Evolutionary conservation across 2,888 invertebrate genomes (phyloP).

Genomic region (Eledona agricola): DNA sequence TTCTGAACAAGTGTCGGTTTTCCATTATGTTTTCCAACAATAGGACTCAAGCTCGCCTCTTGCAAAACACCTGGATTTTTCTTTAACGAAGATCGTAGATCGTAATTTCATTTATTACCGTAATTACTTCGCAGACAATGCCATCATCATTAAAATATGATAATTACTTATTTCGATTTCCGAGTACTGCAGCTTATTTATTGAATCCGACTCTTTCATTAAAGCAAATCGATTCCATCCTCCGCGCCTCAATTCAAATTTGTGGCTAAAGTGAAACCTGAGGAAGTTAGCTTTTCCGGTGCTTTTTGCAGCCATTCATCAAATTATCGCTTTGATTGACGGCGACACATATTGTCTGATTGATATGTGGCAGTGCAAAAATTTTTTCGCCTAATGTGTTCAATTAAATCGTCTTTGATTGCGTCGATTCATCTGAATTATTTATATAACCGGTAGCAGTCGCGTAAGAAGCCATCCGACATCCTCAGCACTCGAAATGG

Average conservation of each 20-base stretch:
- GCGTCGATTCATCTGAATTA: constrained; percentile 6
- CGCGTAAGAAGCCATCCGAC: background rate
- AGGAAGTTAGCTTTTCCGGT: too few species aligned
- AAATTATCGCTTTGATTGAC: constrained; percentile 5
- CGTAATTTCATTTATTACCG: constrained; percentile 33
- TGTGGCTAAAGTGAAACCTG: too few species aligned
- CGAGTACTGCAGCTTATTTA: constrained; percentile 26
- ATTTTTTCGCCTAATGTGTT: too few species aligned
- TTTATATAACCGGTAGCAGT: constrained; percentile 7
- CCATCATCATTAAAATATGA: constrained; percentile 37
- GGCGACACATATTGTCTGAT: constrained; percentile 4
- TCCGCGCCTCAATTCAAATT: too few species aligned
- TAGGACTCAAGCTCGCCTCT: constrained; percentile 25
- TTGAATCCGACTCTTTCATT: constrained; percentile 27
- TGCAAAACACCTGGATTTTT: constrained; percentile 31
- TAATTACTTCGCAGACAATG: constrained; percentile 31
- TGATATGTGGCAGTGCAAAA: too few species aligned
- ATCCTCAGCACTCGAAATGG: constrained; percentile 20
- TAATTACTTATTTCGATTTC: constrained; percentile 31
- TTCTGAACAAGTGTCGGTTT: constrained; percentile 39
- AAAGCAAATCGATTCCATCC: constrained; percentile 29
- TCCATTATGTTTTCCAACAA: constrained; percentile 24
- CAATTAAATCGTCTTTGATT: constrained; percentile 10
- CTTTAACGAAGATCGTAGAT: constrained; percentile 9
- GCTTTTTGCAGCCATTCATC: constrained; percentile 21